These are phyloP conservation scores for Urocitellus parryii DNA, from an alignment of 2,113 vertebrate species.

Conservation along the genomic window DNA sequence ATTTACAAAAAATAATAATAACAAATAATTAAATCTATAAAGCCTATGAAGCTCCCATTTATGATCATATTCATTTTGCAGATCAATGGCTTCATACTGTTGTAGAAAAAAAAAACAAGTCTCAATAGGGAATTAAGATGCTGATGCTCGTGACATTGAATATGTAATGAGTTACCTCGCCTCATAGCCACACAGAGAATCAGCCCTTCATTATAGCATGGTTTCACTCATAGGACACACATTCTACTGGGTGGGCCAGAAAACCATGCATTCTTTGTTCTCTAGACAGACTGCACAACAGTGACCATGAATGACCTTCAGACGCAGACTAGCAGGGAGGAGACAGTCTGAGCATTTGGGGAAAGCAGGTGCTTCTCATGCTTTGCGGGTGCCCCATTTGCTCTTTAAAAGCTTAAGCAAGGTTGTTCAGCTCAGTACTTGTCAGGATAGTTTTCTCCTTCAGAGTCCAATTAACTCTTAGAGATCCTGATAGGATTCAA, in stretches of 20 bases:
- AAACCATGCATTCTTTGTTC: conserved; percentile 71
- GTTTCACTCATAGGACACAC: conserved; percentile 20
- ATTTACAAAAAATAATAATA: conserved; percentile 37
- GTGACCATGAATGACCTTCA: conserved; percentile 62
- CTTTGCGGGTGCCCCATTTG: conserved; percentile 22
- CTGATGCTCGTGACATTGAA: conserved; percentile 42
- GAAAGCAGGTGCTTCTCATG: conserved; percentile 59
- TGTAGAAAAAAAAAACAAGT: conserved; percentile 39
- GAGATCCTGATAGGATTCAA: conserved; percentile 42
- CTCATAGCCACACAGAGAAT: conserved; percentile 34
- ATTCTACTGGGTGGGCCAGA: conserved; percentile 66
- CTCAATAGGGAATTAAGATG: conserved; percentile 56
- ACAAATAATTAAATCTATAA: conserved; percentile 63
- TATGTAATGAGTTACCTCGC: conserved; percentile 60
- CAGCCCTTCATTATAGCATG: conserved; percentile 54
- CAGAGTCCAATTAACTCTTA: conserved; percentile 58
- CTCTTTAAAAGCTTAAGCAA: conserved; percentile 63
- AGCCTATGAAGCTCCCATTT: conserved; percentile 52
- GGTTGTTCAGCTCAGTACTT: conserved; percentile 44
- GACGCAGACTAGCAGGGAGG: conserved; percentile 57
- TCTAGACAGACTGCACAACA: conserved; percentile 3
- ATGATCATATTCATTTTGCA: conserved; percentile 57
- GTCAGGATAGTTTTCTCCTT: conserved; percentile 67
- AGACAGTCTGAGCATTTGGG: conserved; percentile 31
- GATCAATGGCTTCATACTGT: conserved; percentile 54